These are phyloP conservation scores for Forpus xanthops DNA, from an alignment of 2,797 vertebrate genomes.

Conservation along the genomic window DNA sequence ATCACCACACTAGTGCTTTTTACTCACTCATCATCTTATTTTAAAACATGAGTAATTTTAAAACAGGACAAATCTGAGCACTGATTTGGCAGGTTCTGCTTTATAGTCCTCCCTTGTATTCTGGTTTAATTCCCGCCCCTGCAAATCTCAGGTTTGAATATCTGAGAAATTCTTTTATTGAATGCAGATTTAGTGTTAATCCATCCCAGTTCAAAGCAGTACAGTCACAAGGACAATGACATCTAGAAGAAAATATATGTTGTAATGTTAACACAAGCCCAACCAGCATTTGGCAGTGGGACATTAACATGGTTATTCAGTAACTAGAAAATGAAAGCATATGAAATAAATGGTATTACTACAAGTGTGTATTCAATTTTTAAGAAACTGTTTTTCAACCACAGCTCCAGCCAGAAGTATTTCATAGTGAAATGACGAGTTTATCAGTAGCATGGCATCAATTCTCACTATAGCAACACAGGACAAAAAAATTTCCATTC, in stretches of 20 bases:
- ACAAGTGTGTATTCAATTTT: background rate
- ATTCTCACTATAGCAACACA: background rate
- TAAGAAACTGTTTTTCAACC: background rate
- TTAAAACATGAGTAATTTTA: background rate
- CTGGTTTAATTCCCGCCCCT: background rate
- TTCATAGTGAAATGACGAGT: background rate
- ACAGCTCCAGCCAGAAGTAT: background rate
- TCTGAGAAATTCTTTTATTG: background rate
- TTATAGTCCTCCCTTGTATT: background rate
- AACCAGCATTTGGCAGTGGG: background rate
- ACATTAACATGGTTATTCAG: background rate
- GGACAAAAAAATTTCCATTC: background rate
- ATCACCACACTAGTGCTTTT: background rate
- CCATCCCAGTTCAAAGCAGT: background rate
- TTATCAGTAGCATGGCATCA: background rate
- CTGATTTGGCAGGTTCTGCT: background rate
- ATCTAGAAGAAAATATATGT: background rate
- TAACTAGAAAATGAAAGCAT: background rate
- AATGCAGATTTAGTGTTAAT: slow-evolving; percentile 4
- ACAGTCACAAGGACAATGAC: background rate
- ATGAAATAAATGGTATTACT: background rate
- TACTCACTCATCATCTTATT: background rate
- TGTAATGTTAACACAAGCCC: background rate
- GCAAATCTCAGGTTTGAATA: background rate
- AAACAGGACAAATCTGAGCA: background rate